Evolutionary conservation across 1,140 invertebrate genomes (phyloP), one percentile per base, ranked within the genome.

Genomic region (Tetramorium parvispinum): DNA sequence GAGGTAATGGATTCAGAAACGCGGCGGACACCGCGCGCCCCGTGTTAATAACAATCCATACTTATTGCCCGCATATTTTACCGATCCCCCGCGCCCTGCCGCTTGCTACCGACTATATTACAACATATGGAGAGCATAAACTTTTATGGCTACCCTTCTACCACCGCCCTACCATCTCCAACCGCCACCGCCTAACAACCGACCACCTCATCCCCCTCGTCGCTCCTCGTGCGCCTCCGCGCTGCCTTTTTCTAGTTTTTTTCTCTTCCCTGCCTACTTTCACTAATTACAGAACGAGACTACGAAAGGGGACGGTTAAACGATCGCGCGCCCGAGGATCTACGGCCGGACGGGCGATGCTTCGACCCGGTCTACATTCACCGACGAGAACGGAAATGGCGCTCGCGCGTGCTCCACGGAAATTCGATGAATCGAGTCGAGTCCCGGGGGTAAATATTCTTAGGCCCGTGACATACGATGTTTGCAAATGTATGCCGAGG

Each of bases 21-120:
- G 94, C 94, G 93, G 92, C 93, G 94, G 94, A 94, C 94, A 95
- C 94, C 94, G 94, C 92, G 94, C 93, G 92, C 94, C 94, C 94
- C 93, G 95, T 95, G 95, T 95, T 95, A 95, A 95, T 95, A 95
- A 95, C 95, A 95, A 95, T 95, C 95, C 94, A 95, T 95, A 95
- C 95, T 95, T 95, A 95, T 95, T 95, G 94, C 95, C 93, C 93
- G 94, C 94, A 95, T 95, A 95, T 95, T 95, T 95, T 95, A 95
- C 95, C 94, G 95, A 95, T 95, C 94, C 94, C 77, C 94, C 93
- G 91, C 93, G 91, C 91, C 91, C 94, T 92, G 91, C 93, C 92
- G 91, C 93, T 93, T 93, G 91, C 92, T 93, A 93, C 92, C 92
- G 93, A 95, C 94, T 95, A 94, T 95, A 95, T 95, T 95, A 95